Evolutionary conservation across 1,140 invertebrate genomes (phyloP).

Genomic region (Metopolophium dirhodum): DNA sequence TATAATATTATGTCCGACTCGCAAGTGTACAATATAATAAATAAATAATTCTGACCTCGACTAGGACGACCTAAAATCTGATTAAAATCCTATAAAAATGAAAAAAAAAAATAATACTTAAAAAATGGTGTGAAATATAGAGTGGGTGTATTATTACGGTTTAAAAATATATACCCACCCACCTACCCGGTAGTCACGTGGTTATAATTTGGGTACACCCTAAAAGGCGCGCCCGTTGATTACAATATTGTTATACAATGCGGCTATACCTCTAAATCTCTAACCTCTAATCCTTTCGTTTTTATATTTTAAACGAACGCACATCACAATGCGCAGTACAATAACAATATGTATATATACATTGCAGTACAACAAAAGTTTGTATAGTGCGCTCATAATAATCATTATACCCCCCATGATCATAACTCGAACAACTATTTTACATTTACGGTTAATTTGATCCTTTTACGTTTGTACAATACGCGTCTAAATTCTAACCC

Average conservation of each 20-base stretch:
- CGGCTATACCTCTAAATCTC: background rate
- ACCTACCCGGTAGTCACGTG: background rate
- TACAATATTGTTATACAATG: background rate
- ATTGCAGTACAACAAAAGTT: background rate
- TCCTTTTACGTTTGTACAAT: constrained; percentile 12
- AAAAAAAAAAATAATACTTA: background rate
- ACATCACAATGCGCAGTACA: background rate
- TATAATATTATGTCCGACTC: background rate
- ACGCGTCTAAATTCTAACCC: background rate
- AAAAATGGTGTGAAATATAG: background rate
- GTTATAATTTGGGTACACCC: background rate
- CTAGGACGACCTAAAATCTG: background rate
- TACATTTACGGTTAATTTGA: constrained; percentile 17
- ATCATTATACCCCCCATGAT: background rate
- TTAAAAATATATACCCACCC: background rate
- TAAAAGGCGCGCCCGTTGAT: background rate
- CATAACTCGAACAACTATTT: constrained; percentile 5
- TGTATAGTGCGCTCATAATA: background rate
- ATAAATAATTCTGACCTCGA: background rate
- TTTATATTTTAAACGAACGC: background rate
- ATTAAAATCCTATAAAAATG: background rate
- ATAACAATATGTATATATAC: background rate
- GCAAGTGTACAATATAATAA: background rate
- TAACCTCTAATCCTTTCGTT: background rate
- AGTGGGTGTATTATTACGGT: background rate